phyloP scores from a whole-genome alignment of 2,113 vertebrate species.

The Aphyosemion australe region DNA sequence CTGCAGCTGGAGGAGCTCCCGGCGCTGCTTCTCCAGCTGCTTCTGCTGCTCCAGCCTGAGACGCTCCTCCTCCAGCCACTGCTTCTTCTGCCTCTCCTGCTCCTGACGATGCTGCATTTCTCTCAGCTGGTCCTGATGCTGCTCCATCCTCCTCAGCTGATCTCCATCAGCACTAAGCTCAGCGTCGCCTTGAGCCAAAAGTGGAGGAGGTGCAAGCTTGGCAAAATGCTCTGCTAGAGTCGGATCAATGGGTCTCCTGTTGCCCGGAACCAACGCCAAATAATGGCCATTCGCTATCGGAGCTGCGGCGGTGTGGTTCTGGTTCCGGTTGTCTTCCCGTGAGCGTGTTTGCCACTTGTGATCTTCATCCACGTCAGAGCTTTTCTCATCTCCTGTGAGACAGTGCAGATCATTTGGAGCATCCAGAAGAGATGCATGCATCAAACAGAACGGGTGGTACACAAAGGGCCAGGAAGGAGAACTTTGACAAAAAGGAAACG shows the following conservation, averaged over 20 bases:
- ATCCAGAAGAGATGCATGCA: slow-evolving; percentile 69
- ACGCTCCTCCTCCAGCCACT: slow-evolving; percentile 70
- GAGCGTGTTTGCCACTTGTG: slow-evolving; percentile 27
- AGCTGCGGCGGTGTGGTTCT: slow-evolving; percentile 37
- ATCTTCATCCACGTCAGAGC: slow-evolving; percentile 29
- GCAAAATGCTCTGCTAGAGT: slow-evolving; percentile 51
- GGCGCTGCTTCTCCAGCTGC: slow-evolving; percentile 71
- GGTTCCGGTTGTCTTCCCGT: slow-evolving; percentile 64
- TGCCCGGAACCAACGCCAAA: slow-evolving; percentile 67
- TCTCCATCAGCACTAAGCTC: slow-evolving; percentile 3
- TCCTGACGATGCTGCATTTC: slow-evolving; percentile 61
- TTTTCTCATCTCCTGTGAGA: slow-evolving; percentile 76
- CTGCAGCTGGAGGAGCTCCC: slow-evolving; percentile 71
- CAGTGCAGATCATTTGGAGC: slow-evolving; percentile 78
- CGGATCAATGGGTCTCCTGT: slow-evolving; percentile 65
- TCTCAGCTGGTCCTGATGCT: slow-evolving; percentile 62
- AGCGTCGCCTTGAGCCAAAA: slow-evolving; percentile 1
- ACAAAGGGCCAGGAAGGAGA: slow-evolving; percentile 41
- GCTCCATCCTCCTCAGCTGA: slow-evolving; percentile 66
- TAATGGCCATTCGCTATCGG: slow-evolving; percentile 72
- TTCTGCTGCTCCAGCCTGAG: slow-evolving; percentile 69
- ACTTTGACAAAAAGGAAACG: slow-evolving; percentile 29
- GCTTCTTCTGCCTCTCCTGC: slow-evolving; percentile 65
- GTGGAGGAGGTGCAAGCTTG: slow-evolving; percentile 12
- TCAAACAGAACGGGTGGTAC: slow-evolving; percentile 55